Evolutionary conservation across 30 jellyfish, hydroid and myxozoan genomes (phyloP).

Genomic region (Catostylus mosaicus): DNA sequence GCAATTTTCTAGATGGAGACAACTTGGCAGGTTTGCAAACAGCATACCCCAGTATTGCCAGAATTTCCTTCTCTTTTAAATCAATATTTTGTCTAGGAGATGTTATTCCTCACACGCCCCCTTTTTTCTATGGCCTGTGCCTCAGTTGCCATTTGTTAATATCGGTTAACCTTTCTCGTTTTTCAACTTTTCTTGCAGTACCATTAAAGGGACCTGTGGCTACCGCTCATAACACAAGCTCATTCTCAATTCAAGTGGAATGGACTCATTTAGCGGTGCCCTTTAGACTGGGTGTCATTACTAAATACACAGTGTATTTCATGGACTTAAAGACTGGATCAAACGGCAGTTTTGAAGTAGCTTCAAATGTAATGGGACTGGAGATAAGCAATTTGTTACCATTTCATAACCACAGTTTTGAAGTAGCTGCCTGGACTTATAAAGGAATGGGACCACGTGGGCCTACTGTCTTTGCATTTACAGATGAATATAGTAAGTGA

Average conservation of each 20-base stretch:
- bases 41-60: too few species aligned
- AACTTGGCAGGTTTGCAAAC: too few species aligned
- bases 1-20: too few species aligned
- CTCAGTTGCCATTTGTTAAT: too few species aligned
- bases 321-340: slow-evolving; percentile 33
- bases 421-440: slow-evolving; percentile 50
- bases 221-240: slow-evolving; percentile 48
- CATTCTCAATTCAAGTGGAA: slow-evolving; percentile 35
- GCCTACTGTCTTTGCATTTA: slow-evolving; percentile 12
- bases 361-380: slow-evolving; percentile 1
- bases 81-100: too few species aligned
- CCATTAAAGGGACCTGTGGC: slow-evolving; percentile 49
- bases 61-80: too few species aligned
- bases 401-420: slow-evolving; percentile 49
- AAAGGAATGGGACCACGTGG: slow-evolving; percentile 69
- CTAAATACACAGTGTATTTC: slow-evolving; percentile 21
- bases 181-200: slow-evolving; percentile 7
- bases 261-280: slow-evolving; percentile 29
- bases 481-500: slow-evolving; percentile 47
- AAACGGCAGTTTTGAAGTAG: slow-evolving; percentile 2
- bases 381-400: slow-evolving; percentile 36
- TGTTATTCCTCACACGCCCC: too few species aligned
- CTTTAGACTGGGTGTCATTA: slow-evolving; percentile 38
- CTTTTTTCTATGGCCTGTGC: too few species aligned
- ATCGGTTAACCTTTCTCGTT: background rate